Conservation (phyloP, 2,888 invertebrate species). For the Marronus borbonicus region DNA sequence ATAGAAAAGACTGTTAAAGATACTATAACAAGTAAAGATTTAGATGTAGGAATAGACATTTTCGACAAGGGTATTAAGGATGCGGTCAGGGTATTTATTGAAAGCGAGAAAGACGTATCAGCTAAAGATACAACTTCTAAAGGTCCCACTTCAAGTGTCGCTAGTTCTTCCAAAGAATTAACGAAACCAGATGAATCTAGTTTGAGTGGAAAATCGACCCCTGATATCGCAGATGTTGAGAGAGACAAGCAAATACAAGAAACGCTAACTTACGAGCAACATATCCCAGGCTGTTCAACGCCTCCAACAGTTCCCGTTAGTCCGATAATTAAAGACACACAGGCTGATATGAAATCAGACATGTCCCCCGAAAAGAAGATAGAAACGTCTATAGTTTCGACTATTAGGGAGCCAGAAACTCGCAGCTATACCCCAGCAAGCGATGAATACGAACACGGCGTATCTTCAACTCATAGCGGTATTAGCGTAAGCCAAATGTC, state of each 20-base stretch:
- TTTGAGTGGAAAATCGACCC: constrained; percentile 65
- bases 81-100: constrained; percentile 32
- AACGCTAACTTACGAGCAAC: constrained; percentile 63
- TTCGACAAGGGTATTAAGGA: constrained; percentile 39
- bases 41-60: constrained; percentile 37
- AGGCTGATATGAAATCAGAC: constrained; percentile 29
- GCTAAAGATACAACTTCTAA: constrained; percentile 10
- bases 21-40: constrained; percentile 44
- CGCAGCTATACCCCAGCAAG: constrained; percentile 77
- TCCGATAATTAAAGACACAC: constrained; percentile 68
- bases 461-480: constrained; percentile 76
- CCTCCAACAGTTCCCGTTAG: constrained; percentile 82
- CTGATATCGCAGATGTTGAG: constrained; percentile 64
- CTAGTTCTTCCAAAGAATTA: constrained; percentile 38
- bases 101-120: constrained; percentile 32
- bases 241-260: constrained; percentile 63
- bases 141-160: constrained; percentile 19
- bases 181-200: constrained; percentile 50
- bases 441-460: constrained; percentile 76
- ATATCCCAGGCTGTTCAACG: constrained; percentile 72
- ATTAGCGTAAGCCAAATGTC: constrained; percentile 76
- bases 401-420: constrained; percentile 72
- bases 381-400: constrained; percentile 60
- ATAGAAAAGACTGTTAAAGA: constrained; percentile 45
- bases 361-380: constrained; percentile 68